Evolutionary conservation across 1,140 invertebrate species (phyloP), one percentile per base, ranked within the genome.

Genomic region (Phocides pigmalion): DNA sequence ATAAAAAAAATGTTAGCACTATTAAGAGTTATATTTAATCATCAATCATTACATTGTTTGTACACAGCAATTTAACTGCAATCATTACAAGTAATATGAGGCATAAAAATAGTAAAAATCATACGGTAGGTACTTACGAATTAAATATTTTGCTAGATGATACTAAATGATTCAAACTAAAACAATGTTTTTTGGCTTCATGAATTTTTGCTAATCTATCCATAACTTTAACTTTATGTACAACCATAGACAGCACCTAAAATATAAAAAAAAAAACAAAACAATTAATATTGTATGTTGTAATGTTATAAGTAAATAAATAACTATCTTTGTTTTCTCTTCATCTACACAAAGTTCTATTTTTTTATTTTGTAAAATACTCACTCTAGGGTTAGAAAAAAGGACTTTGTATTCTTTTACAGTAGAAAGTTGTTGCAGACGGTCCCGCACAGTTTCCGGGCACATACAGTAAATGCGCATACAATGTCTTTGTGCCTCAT

Each of bases 151-250:
- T 92, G 0, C 73, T 87, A 1, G 92, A 91, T 2, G 91, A 80
- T 0, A 93, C 90, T 15, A 94, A 78, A 66, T 93, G 89, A 50
- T 94, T 93, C 4, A 94, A 65, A 56, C 93, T 94, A 22, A 84
- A 92, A 64, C 93, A 93, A 25, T 92, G 91, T 35, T 93, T 92
- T 46, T 89, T 92, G 0, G 93, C 76, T 4, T 90, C 82, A 64
- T 92, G 87, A 6, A 94, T 90, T 71, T 93, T 92, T 3, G 85
- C 81, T 5, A 94, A 63, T 19, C 94, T 86, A 4, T 81, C 46
- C 9, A 90, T 72, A 50, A 93, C 93, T 73, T 94, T 94, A 19
- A 87, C 93, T 70, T 93, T 93, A 66, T 94, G 93, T 53, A 94
- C 90, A 0, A 94, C 89, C 63, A 94, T 74, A 1, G 89, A 82